Conservation (phyloP, 2,888 invertebrate genomes). For the Patella depressa region DNA sequence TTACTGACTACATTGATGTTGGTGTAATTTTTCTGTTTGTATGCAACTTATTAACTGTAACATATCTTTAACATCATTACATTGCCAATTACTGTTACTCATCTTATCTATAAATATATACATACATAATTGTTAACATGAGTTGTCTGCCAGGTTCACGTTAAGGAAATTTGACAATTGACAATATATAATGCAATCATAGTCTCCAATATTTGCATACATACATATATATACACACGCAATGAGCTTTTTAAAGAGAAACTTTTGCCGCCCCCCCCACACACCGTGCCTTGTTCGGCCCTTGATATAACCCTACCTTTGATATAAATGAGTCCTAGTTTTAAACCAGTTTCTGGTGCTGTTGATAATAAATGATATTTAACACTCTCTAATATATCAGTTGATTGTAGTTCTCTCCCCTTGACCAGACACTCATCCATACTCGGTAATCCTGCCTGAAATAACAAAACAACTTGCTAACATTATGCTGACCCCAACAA, state of each 20-base stretch:
- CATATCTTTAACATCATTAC: conserved; percentile 60
- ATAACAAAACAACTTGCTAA: background rate
- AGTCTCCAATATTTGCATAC: too few relatives aligned
- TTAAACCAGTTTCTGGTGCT: conserved; percentile 61
- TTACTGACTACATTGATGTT: conserved; percentile 56
- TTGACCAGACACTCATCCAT: conserved; percentile 61
- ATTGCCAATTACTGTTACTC: conserved; percentile 51
- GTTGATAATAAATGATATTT: conserved; percentile 65
- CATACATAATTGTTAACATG: too few relatives aligned
- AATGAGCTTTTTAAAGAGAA: too few relatives aligned
- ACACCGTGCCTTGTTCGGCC: background rate
- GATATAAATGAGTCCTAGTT: conserved; percentile 61
- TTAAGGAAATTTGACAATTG: too few relatives aligned
- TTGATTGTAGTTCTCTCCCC: conserved; percentile 54
- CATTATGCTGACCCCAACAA: too few relatives aligned
- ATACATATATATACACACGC: too few relatives aligned
- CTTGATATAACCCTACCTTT: conserved; percentile 55
- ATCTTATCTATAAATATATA: conserved; percentile 41
- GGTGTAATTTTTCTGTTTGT: conserved; percentile 64
- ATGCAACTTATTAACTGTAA: conserved; percentile 65
- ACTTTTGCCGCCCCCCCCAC: background rate
- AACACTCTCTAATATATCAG: conserved; percentile 52
- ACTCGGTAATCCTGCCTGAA: conserved; percentile 64
- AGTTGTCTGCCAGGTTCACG: too few relatives aligned
- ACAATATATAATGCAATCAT: too few relatives aligned